A percentile compares a stretch with the other conserved stretches of the same genome.
These are phyloP conservation scores for Drosophila cognata DNA, from an alignment of 2,888 invertebrate species.

Conservation along the genomic window DNA sequence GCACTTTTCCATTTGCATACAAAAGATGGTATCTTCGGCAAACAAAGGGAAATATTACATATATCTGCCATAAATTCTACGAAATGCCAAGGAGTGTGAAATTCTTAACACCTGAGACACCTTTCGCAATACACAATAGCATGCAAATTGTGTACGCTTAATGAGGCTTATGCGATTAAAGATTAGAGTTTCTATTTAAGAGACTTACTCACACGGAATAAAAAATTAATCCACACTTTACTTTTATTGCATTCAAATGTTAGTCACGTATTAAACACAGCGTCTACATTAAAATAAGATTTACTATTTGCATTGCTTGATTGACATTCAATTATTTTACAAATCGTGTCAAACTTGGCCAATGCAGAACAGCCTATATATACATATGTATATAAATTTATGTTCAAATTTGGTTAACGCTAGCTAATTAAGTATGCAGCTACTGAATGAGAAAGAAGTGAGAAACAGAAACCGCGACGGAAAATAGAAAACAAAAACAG, in stretches of 20 bases:
- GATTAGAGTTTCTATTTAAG: slow-evolving; percentile 27
- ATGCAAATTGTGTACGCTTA: slow-evolving; percentile 22
- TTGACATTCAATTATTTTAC: slow-evolving; percentile 12
- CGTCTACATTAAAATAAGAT: slow-evolving; percentile 5
- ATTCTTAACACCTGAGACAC: background rate
- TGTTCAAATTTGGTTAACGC: slow-evolving; percentile 54
- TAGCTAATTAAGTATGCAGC: slow-evolving; percentile 71
- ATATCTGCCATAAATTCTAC: background rate
- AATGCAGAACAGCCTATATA: slow-evolving; percentile 49
- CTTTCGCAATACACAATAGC: background rate
- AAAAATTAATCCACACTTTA: background rate
- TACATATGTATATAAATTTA: slow-evolving; percentile 19
- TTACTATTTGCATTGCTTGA: slow-evolving; percentile 27
- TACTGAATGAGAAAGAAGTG: slow-evolving; percentile 27
- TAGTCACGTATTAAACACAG: slow-evolving; percentile 28
- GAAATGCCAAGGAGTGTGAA: background rate
- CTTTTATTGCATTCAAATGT: slow-evolving; percentile 2
- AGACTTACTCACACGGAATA: slow-evolving; percentile 25
- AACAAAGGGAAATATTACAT: background rate
- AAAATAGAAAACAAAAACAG: slow-evolving; percentile 34
- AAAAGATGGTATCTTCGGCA: background rate
- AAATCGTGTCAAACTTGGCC: slow-evolving; percentile 12
- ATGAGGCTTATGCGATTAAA: slow-evolving; percentile 10
- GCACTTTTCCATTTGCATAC: slow-evolving; percentile 11
- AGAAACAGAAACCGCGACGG: slow-evolving; percentile 24